Percentiles rank a stretch among this genome's conserved stretches.
phyloP scores from a whole-genome alignment of 1,140 invertebrate species.

The Pteromalus puparum region DNA sequence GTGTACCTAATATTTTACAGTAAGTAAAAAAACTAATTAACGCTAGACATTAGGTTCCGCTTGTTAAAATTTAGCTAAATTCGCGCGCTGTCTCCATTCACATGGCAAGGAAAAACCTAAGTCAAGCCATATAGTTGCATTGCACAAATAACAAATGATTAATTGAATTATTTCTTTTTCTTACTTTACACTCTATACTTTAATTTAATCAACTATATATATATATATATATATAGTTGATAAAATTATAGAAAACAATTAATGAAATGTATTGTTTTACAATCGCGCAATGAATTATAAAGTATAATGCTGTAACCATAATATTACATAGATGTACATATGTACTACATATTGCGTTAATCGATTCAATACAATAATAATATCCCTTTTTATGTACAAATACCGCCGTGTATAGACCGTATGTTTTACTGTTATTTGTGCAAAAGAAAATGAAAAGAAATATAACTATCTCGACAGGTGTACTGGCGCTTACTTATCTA shows the following conservation, averaged over 20 bases:
- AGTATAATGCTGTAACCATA: neutral
- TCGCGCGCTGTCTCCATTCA: slow-evolving; percentile 26
- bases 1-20: slow-evolving; percentile 68
- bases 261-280: slow-evolving; percentile 2
- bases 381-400: slow-evolving; percentile 39
- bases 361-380: slow-evolving; percentile 15
- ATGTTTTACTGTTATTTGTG: slow-evolving; percentile 47
- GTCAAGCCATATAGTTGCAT: slow-evolving; percentile 41
- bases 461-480: slow-evolving; percentile 5
- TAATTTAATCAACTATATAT: no score
- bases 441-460: slow-evolving; percentile 40
- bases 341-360: slow-evolving; percentile 4
- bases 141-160: slow-evolving; percentile 52
- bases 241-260: slow-evolving; percentile 13
- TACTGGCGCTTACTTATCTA: slow-evolving; percentile 41
- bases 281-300: neutral
- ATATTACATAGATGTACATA: slow-evolving; percentile 16
- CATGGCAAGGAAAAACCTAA: slow-evolving; percentile 47
- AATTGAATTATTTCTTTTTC: neutral
- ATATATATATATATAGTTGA: no score
- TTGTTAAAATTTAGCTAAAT: slow-evolving; percentile 46
- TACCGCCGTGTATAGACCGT: neutral
- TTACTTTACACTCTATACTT: neutral
- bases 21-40: slow-evolving; percentile 61
- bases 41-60: slow-evolving; percentile 44